phyloP scores from a whole-genome alignment of 2,888 invertebrate species.

The Cerastis rubricosa region DNA sequence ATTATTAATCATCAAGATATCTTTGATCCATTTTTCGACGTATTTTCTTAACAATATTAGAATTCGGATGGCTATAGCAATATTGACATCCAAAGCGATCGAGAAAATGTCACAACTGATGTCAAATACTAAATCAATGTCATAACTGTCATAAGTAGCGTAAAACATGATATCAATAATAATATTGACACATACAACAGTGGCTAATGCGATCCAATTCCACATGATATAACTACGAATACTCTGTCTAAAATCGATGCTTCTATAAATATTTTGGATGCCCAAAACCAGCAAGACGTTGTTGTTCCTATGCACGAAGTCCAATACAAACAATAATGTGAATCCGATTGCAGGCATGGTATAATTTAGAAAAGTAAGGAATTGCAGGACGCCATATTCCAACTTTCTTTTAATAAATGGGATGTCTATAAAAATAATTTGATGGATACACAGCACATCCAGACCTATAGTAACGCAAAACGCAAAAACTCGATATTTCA shows the following conservation, averaged over 20 bases:
- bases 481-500: too few species aligned
- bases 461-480: too few species aligned
- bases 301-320: slow-evolving; percentile 4
- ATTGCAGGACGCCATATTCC: too few species aligned
- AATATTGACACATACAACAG: background rate
- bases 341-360: background rate
- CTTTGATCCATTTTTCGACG: slow-evolving; percentile 19
- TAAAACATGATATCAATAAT: background rate
- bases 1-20: background rate
- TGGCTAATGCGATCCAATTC: slow-evolving; percentile 39
- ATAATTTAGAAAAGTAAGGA: too few species aligned
- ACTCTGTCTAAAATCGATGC: slow-evolving; percentile 20
- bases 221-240: slow-evolving; percentile 21
- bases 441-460: too few species aligned
- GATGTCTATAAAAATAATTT: too few species aligned
- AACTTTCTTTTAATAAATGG: too few species aligned
- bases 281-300: slow-evolving; percentile 39
- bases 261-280: slow-evolving; percentile 43
- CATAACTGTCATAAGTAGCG: background rate
- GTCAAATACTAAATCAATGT: background rate
- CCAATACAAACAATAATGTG: slow-evolving; percentile 16
- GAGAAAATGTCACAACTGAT: background rate
- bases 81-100: slow-evolving; percentile 4
- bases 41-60: slow-evolving; percentile 21
- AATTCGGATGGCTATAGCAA: slow-evolving; percentile 7